A percentile compares a stretch with the other conserved stretches of the same genome.
phyloP scores from a whole-genome alignment of 2,113 vertebrate genomes.

The Willisornis vidua region DNA sequence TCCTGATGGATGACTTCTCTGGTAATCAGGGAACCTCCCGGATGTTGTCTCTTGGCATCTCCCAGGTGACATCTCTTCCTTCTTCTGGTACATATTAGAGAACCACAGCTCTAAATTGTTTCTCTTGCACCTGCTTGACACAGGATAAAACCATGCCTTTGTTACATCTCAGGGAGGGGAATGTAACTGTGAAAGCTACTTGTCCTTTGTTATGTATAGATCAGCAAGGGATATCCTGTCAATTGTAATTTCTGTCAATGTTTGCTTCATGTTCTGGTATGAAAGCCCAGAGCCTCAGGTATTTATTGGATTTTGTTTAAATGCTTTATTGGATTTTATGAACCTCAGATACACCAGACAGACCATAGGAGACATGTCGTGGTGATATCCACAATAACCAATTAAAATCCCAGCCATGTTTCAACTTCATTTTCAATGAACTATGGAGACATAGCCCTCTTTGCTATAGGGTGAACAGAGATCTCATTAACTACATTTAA shows the following conservation, averaged over 20 bases:
- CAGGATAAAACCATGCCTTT: neutral
- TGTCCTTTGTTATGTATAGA: neutral
- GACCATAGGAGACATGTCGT: neutral
- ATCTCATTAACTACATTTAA: conserved; percentile 68
- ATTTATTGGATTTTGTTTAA: conserved; percentile 55
- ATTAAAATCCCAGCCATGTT: conserved; percentile 51
- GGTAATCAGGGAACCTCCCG: neutral
- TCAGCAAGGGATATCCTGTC: neutral
- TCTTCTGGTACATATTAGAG: neutral
- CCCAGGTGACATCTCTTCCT: neutral
- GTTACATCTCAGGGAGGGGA: neutral
- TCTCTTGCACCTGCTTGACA: neutral
- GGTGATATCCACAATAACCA: conserved; percentile 38
- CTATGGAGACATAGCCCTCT: neutral
- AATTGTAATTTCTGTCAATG: neutral
- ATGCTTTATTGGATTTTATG: conserved; percentile 59
- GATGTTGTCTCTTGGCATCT: neutral
- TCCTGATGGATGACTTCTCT: neutral
- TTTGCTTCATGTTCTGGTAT: conserved; percentile 14
- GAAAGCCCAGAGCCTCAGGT: conserved; percentile 13
- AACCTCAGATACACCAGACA: conserved; percentile 20
- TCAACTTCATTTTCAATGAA: conserved; percentile 49
- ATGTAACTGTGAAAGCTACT: neutral
- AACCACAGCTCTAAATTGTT: neutral
- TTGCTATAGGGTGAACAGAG: conserved; percentile 24